These are phyloP conservation scores for Ophonus ardosiacus DNA, from an alignment of 2,888 invertebrate genomes.

Conservation along the genomic window DNA sequence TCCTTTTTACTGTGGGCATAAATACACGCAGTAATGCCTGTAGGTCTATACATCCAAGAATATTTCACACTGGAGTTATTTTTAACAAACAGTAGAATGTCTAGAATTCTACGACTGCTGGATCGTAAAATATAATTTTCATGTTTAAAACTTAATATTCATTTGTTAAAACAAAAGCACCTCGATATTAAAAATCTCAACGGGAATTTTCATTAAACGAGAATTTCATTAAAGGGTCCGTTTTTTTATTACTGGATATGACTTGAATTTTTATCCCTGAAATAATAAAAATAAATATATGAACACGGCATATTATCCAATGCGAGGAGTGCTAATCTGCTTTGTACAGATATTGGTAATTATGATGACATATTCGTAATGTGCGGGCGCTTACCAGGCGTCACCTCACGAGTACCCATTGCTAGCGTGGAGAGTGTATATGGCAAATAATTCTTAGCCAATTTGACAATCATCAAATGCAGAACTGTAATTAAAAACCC, in stretches of 20 bases:
- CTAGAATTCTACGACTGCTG: conserved; percentile 6
- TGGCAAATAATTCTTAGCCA: too few relatives aligned
- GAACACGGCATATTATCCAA: too few relatives aligned
- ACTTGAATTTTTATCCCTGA: neutral
- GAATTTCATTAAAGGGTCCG: neutral
- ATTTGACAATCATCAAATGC: too few relatives aligned
- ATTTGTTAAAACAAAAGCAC: conserved; percentile 3
- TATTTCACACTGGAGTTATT: conserved; percentile 4
- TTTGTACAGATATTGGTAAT: too few relatives aligned
- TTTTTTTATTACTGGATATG: neutral
- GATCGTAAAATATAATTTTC: conserved; percentile 43
- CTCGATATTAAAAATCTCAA: conserved; percentile 6
- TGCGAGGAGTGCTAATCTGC: too few relatives aligned
- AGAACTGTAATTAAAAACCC: too few relatives aligned
- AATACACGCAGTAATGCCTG: conserved; percentile 16
- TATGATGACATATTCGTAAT: too few relatives aligned
- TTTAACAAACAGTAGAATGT: conserved; percentile 19
- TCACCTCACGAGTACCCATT: too few relatives aligned
- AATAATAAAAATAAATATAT: too few relatives aligned
- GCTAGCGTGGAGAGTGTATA: too few relatives aligned
- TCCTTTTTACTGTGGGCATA: conserved; percentile 18
- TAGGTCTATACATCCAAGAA: neutral
- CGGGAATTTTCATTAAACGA: conserved; percentile 9
- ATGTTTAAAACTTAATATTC: conserved; percentile 36
- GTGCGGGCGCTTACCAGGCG: too few relatives aligned